A percentile compares a stretch with the other conserved stretches of the same genome.
These are phyloP conservation scores for Tychaedon coryphoeus DNA, from an alignment of 2,113 vertebrate species.

Conservation along the genomic window DNA sequence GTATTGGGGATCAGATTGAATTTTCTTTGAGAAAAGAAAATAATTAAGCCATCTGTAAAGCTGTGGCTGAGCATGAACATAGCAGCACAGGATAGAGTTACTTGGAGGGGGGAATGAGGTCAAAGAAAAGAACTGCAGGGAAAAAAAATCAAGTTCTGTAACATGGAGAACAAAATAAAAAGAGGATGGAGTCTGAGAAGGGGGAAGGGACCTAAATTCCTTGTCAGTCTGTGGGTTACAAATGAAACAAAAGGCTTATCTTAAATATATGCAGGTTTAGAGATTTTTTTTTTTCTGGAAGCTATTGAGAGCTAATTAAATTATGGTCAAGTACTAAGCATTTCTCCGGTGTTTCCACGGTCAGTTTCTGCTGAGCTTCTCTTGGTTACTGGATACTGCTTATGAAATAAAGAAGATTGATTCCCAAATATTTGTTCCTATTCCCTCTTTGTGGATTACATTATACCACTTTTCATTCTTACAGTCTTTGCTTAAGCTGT, in stretches of 20 bases:
- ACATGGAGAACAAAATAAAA: constrained; percentile 35
- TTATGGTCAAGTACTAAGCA: constrained; percentile 7
- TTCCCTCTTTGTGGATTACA: constrained; percentile 42
- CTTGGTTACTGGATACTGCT: constrained; percentile 41
- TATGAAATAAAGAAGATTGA: constrained; percentile 47
- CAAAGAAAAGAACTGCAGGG: constrained; percentile 50
- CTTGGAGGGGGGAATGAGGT: constrained; percentile 45
- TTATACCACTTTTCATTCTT: constrained; percentile 45
- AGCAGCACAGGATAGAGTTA: constrained; percentile 61
- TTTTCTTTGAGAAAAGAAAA: constrained; percentile 66
- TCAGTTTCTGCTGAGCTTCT: constrained; percentile 42
- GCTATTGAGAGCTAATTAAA: constrained; percentile 53
- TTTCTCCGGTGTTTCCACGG: neutral
- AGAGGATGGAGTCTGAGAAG: constrained; percentile 31
- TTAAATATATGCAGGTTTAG: constrained; percentile 52
- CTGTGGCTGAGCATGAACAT: constrained; percentile 39
- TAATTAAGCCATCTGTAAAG: constrained; percentile 73
- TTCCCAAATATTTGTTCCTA: constrained; percentile 38
- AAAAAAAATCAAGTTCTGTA: constrained; percentile 2
- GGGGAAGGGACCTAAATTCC: constrained; percentile 36
- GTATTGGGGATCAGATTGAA: constrained; percentile 45
- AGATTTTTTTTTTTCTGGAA: constrained; percentile 30
- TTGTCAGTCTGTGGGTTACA: constrained; percentile 54
- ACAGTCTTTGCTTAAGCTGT: constrained; percentile 21
- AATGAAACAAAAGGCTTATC: constrained; percentile 55